These are phyloP conservation scores for Diaphora mendica DNA, from an alignment of 2,888 invertebrate genomes.

Conservation along the genomic window DNA sequence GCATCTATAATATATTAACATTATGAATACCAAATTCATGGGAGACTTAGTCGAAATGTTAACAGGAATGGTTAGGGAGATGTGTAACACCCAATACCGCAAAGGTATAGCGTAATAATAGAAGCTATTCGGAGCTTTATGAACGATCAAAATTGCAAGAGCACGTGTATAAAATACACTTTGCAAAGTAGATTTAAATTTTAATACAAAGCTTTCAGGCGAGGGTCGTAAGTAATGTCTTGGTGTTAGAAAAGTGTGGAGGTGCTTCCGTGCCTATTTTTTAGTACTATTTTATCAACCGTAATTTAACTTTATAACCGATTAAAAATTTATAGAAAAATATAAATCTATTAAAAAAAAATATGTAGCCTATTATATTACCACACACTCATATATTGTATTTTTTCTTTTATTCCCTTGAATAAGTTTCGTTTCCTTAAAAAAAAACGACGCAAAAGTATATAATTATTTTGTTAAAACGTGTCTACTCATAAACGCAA, in stretches of 20 bases:
- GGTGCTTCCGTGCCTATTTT: slow-evolving; percentile 53
- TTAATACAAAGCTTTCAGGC: slow-evolving; percentile 85
- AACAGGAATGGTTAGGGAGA: slow-evolving; percentile 73
- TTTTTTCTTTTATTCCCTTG: not conserved
- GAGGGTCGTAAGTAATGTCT: slow-evolving; percentile 84
- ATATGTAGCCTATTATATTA: slow-evolving; percentile 7
- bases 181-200: slow-evolving; percentile 87
- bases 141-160: slow-evolving; percentile 86
- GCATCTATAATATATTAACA: slow-evolving; percentile 83
- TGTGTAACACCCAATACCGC: slow-evolving; percentile 83
- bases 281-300: slow-evolving; percentile 38
- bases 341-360: slow-evolving; percentile 7
- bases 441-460: not conserved
- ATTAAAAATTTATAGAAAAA: slow-evolving; percentile 36
- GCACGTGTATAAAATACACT: slow-evolving; percentile 86
- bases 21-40: slow-evolving; percentile 81
- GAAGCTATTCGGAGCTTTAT: slow-evolving; percentile 83
- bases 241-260: slow-evolving; percentile 80
- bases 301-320: slow-evolving; percentile 34
- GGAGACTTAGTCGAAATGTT: slow-evolving; percentile 77
- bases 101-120: slow-evolving; percentile 83
- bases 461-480: slow-evolving; percentile 2
- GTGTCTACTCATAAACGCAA: slow-evolving; percentile 9
- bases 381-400: not conserved
- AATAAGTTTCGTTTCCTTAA: slow-evolving; percentile 6